phyloP scores from a whole-genome alignment of 1,140 invertebrate genomes.

The Nomia melanderi region DNA sequence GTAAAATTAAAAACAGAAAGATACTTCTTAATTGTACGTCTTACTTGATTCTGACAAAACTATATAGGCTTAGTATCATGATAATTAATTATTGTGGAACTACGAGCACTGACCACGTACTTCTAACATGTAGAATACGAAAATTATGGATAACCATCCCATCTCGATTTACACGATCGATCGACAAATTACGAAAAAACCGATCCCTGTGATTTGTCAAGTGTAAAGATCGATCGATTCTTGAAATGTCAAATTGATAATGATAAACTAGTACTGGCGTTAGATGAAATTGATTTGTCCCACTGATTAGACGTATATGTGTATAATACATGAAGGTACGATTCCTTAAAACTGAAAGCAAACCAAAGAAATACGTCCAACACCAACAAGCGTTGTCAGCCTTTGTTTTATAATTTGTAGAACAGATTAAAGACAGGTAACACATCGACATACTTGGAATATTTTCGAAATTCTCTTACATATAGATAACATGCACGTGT shows the following conservation, averaged over 20 bases:
- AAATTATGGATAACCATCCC: neutral
- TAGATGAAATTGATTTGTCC: neutral
- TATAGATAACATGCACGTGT: conserved; percentile 26
- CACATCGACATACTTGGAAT: conserved; percentile 4
- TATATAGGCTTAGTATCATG: no score
- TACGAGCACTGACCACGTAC: neutral
- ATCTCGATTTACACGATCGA: neutral
- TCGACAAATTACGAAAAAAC: neutral
- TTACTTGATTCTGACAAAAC: no score
- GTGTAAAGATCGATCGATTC: neutral
- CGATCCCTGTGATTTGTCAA: neutral
- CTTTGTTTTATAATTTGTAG: neutral
- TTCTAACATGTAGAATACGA: neutral
- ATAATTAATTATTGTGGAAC: neutral
- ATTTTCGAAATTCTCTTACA: neutral
- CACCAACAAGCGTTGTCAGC: no score
- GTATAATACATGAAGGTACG: neutral
- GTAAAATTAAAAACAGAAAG: no score
- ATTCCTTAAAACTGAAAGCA: neutral
- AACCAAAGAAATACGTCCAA: neutral
- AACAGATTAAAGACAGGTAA: neutral
- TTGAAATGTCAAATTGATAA: conserved; percentile 8
- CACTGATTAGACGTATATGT: neutral
- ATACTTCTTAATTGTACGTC: no score
- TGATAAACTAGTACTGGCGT: neutral